phyloP scores from a whole-genome alignment of 2,888 invertebrate species.

The Sinopyrophorus schimmeli region DNA sequence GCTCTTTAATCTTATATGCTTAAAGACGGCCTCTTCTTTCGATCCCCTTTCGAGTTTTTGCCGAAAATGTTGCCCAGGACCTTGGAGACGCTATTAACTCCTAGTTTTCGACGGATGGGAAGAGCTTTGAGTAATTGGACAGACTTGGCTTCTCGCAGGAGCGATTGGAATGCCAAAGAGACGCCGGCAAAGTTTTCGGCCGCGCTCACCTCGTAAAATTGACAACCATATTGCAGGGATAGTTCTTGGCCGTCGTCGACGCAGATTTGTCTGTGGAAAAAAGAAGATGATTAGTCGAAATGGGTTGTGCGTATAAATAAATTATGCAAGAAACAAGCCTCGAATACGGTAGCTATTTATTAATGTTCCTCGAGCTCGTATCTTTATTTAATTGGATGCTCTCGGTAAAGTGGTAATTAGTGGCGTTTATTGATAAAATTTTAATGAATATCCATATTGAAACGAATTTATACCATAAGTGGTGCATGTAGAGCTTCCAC shows the following conservation, averaged over 20 bases:
- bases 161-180: conserved; percentile 76
- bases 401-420: no score
- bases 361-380: no score
- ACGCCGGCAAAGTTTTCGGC: conserved; percentile 83
- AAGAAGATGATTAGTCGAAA: no score
- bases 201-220: conserved; percentile 84
- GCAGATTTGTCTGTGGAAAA: conserved; percentile 67
- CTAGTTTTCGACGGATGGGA: conserved; percentile 72
- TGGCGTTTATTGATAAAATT: conserved; percentile 6
- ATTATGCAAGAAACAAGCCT: no score
- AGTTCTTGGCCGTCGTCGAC: conserved; percentile 81
- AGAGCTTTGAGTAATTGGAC: conserved; percentile 69
- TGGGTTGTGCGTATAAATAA: no score
- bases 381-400: no score
- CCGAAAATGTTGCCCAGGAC: conserved; percentile 80
- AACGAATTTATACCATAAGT: conserved; percentile 18
- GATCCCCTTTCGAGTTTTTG: conserved; percentile 74
- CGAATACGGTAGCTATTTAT: no score
- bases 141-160: conserved; percentile 76
- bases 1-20: conserved; percentile 63
- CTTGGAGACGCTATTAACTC: conserved; percentile 77
- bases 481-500: conserved; percentile 11
- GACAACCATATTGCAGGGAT: conserved; percentile 76
- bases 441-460: conserved; percentile 4
- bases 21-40: conserved; percentile 77